A percentile compares a stretch with the other conserved stretches of the same genome.
Evolutionary conservation across 2,888 invertebrate species (phyloP).

Genomic region (Heliconius sara): DNA sequence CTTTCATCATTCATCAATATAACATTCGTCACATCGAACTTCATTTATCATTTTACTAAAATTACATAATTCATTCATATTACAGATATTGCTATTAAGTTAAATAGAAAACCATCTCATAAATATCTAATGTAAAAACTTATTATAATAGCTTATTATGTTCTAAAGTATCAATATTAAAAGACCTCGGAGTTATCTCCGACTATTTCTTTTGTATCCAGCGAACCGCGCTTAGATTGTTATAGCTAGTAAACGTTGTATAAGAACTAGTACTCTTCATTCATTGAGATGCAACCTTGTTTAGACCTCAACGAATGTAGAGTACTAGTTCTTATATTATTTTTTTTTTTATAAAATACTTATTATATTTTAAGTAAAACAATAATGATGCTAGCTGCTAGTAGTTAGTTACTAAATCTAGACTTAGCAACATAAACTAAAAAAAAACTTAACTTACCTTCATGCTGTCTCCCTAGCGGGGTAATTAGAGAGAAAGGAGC

Average conservation of each 20-base stretch:
- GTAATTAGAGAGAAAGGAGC: too few species aligned
- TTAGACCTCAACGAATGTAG: constrained; percentile 3
- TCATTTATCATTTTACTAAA: constrained; percentile 2
- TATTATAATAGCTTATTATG: not conserved
- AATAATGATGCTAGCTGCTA: not conserved
- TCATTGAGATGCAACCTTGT: not conserved
- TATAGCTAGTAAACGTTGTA: not conserved
- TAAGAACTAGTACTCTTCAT: too few species aligned
- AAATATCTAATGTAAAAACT: not conserved
- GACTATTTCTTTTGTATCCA: constrained; percentile 17
- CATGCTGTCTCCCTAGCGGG: too few species aligned
- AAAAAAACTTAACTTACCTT: too few species aligned
- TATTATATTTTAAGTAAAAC: not conserved
- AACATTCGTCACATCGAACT: not conserved
- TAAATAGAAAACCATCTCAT: not conserved
- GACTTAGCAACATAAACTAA: too few species aligned
- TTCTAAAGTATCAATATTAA: constrained; percentile 10
- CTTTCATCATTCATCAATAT: constrained; percentile 15
- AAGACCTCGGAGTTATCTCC: not conserved
- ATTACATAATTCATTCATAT: constrained; percentile 10
- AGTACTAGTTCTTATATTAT: not conserved
- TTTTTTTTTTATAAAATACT: not conserved
- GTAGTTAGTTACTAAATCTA: not conserved
- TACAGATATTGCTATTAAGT: not conserved
- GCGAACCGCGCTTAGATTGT: constrained; percentile 5